Conservation (phyloP, 1,140 invertebrate species). For the Lordiphosa mommai region DNA sequence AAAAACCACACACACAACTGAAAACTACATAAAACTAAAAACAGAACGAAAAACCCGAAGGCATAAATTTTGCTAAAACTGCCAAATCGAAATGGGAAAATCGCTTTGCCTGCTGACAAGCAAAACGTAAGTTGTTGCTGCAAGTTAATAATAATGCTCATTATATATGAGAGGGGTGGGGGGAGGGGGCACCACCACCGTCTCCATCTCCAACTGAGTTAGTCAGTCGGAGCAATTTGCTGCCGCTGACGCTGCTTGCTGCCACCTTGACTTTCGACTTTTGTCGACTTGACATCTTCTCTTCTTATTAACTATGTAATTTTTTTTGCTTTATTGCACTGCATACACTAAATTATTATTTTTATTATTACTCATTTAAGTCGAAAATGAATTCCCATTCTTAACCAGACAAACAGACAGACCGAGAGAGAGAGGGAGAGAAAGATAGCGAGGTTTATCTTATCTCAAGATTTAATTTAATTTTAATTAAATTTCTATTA, state of each 20-base stretch:
- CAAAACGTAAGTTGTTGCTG: conserved; percentile 51
- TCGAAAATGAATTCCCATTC: not conserved
- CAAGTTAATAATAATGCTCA: conserved; percentile 43
- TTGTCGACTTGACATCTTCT: conserved; percentile 70
- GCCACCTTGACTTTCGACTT: conserved; percentile 73
- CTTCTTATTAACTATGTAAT: conserved; percentile 55
- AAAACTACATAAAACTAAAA: conserved; percentile 4
- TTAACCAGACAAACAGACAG: too few species aligned
- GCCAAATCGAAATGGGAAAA: conserved; percentile 50
- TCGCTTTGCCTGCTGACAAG: conserved; percentile 38
- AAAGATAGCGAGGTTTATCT: not conserved
- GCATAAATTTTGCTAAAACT: conserved; percentile 32
- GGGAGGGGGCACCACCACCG: not conserved
- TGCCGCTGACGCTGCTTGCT: conserved; percentile 12
- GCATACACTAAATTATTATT: conserved; percentile 64
- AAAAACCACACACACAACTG: not conserved
- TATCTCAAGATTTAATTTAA: not conserved
- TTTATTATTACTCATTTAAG: conserved; percentile 40
- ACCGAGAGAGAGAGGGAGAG: too few species aligned
- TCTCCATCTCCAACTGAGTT: too few species aligned
- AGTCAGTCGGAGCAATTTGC: conserved; percentile 6
- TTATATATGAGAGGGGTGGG: conserved; percentile 13
- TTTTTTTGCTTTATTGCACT: conserved; percentile 58
- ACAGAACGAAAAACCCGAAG: conserved; percentile 5
- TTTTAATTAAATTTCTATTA: not conserved